A percentile compares a stretch with the other conserved stretches of the same genome.
phyloP scores from a whole-genome alignment of 2,113 vertebrate genomes.

The Phylloscopus trochilus region DNA sequence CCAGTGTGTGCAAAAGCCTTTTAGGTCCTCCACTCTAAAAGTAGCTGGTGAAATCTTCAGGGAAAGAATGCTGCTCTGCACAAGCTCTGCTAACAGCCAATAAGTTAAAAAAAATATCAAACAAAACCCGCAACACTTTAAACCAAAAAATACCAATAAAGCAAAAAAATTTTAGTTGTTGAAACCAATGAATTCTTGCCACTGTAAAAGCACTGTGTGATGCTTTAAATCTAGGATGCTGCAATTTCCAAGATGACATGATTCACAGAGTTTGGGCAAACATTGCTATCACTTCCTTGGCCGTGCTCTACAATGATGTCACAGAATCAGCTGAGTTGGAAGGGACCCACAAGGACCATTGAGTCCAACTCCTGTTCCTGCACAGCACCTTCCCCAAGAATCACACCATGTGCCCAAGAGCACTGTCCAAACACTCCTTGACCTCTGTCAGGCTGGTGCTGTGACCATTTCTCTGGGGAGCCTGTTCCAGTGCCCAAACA shows the following conservation, averaged over 20 bases:
- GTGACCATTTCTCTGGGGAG: not conserved
- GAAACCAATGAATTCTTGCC: not conserved
- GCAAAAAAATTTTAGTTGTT: not conserved
- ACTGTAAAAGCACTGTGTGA: not conserved
- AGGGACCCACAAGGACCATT: not conserved
- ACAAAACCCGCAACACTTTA: not conserved
- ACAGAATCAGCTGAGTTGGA: not conserved
- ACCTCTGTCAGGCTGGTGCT: not conserved
- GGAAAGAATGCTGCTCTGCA: not conserved
- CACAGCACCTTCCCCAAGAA: rapidly evolving
- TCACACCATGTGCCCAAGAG: not conserved
- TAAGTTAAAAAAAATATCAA: not conserved
- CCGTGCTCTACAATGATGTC: not conserved
- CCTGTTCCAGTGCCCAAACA: not conserved
- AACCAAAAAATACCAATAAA: not conserved
- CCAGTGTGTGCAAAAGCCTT: not conserved
- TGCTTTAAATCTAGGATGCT: not conserved
- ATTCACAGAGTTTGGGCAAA: not conserved
- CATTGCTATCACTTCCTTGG: not conserved
- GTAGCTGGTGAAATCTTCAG: not conserved
- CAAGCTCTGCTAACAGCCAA: not conserved
- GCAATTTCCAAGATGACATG: rapidly evolving
- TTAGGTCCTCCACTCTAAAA: not conserved
- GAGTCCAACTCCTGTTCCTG: not conserved
- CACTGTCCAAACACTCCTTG: rapidly evolving